Base-by-base conservation (phyloP, 2,888 invertebrate species). In the Spatulosminthurus flaviceps region DNA sequence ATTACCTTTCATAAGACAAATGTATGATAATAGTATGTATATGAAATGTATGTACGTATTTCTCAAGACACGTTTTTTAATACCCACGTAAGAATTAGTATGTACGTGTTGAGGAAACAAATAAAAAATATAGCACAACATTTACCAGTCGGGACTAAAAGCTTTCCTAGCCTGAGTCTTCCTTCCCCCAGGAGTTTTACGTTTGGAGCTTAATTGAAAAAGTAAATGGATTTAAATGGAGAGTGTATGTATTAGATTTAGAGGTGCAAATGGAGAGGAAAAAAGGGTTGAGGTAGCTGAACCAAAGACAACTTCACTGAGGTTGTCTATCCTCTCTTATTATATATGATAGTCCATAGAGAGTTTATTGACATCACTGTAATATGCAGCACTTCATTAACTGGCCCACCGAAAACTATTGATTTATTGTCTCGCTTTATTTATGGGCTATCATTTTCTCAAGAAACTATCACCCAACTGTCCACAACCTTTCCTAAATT, bases 321-420 rank as follows among this genome's bases (percentile, higher is more conserved):
- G n/a, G 51, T 51, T 51, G 51, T 51, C 51, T n/a, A 2, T 19
- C 2, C 41, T 13, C 9, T 13, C 41, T 7, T 7, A 41, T 41
- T 7, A 7, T 41, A 7, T 41, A 51, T 34, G 34, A 34, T 60
- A 60, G 60, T 21, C 26, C n/a, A n/a, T n/a, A n/a, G n/a, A 34
- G 64, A 28, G 74, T 61, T 64, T 74, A 74, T 74, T 74, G 74
- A 74, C 74, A 74, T 34, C 60, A 26, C 24, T 74, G 34, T 22
- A 74, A 74, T 61, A 74, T 74, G 51, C 28, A 74, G 28, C 21
- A 28, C 74, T 74, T 74, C 74, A 61, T 74, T 74, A 74, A 61
- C 29, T 2, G 64, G 7, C 16, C 51, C 51, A n/a, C 24, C 21
- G 64, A 21, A 64, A 64, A 64, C 64, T 64, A 64, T 64, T 64